Evolutionary conservation across 1,140 invertebrate genomes (phyloP), one percentile per base, ranked within the genome.

Genomic region (Laupala kohalensis): DNA sequence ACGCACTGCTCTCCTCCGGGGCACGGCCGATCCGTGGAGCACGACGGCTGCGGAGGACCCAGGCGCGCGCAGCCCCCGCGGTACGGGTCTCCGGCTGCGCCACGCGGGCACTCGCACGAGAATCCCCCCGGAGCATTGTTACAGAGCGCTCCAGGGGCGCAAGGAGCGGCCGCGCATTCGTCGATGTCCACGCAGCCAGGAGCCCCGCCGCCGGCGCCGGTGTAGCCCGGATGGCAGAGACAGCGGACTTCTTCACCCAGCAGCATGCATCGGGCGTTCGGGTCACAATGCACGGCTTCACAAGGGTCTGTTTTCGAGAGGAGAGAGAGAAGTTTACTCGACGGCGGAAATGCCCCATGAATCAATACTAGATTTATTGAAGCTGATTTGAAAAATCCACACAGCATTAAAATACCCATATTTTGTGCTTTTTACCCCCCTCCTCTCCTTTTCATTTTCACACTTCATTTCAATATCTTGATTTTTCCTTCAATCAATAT

Each of bases 291-390:
- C 15, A 93, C 80, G 65, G 88, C 85, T 83, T 96, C 94, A 78
- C 94, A 97, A 0, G 94, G 94, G 88, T 96, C 92, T 94, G 76
- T 70, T 81, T n/a, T n/a, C n/a, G n/a, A n/a, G n/a, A n/a, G n/a
- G n/a, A n/a, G n/a, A n/a, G n/a, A n/a, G n/a, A n/a, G n/a, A n/a
- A n/a, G n/a, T n/a, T n/a, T n/a, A n/a, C n/a, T n/a, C n/a, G n/a
- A n/a, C n/a, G n/a, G n/a, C n/a, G n/a, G n/a, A n/a, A n/a, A n/a
- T n/a, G n/a, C n/a, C n/a, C n/a, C n/a, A n/a, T n/a, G n/a, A n/a
- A n/a, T n/a, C n/a, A n/a, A n/a, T n/a, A n/a, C n/a, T n/a, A n/a
- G n/a, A n/a, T n/a, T n/a, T n/a, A n/a, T n/a, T n/a, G n/a, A n/a
- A n/a, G n/a, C n/a, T n/a, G n/a, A n/a, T n/a, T n/a, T n/a, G n/a